Base-by-base conservation (phyloP, 2,797 vertebrate genomes). In the Sitta carolinensis region DNA sequence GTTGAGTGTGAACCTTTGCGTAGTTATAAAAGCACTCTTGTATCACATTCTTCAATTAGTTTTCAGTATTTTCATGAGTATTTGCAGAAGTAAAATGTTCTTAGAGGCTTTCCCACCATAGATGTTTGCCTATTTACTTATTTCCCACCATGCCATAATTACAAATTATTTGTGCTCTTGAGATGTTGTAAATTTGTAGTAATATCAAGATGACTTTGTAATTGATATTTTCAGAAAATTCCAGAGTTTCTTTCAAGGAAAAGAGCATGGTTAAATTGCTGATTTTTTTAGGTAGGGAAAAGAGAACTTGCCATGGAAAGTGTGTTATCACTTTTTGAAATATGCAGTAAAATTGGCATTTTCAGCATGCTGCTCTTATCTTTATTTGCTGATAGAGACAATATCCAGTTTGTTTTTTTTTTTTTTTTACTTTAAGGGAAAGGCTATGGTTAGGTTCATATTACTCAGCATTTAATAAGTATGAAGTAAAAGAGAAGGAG, bases 371-470 rank as follows among this genome's bases (percentile, higher is more conserved):
- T 97, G 27, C 70, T 95, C 97, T 98, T 98, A 98, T 98, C 98
- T 98, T 98, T 98, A 98, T 98, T 98, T 98, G 97, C 98, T 98
- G 97, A 96, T 97, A 95, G 97, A 97, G 97, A 98, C 96, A 96
- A 95, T 98, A 97, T 97, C 97, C 98, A 98, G 97, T 97, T 36
- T 36, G 97, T 97, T 36, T 36, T 36, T 36, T 36, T 36, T 36
- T 90, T 96, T 97, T 96, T 95, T 89, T 91, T 92, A 90, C 75
- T 95, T 94, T 96, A 97, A 97, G 93, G 87, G 90, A 93, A 97
- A 96, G 80, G 74, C 72, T 92, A 72, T 63, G 93, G 75, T 76
- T 89, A 94, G 94, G 86, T 96, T 98, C 92, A 90, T 89, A 94
- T 97, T 97, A 95, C 81, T 93, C 80, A 87, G 52, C 68, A 74